Conservation (phyloP, 2,797 vertebrate species). For the Pteropus rufus region DNA sequence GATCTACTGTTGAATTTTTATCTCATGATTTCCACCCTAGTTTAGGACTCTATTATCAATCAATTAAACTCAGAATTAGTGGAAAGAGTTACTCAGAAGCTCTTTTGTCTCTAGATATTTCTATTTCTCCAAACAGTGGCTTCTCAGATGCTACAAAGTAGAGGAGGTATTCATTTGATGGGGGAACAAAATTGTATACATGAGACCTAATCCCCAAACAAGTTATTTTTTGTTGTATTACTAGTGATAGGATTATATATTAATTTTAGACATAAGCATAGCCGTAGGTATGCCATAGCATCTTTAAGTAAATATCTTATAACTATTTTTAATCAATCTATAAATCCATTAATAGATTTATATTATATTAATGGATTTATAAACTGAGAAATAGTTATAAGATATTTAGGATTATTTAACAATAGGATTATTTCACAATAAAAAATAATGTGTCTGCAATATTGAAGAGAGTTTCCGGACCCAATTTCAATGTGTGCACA, state of each 20-base stretch:
- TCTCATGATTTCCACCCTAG: neutral
- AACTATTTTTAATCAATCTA: neutral
- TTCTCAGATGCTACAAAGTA: neutral
- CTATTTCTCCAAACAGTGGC: neutral
- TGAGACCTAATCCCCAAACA: fast-evolving
- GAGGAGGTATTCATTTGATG: neutral
- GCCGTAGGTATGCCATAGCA: neutral
- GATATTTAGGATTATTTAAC: too few species aligned
- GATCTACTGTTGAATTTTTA: neutral
- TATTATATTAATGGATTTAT: too few species aligned
- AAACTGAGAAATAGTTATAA: too few species aligned
- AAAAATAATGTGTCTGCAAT: neutral
- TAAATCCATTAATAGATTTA: neutral
- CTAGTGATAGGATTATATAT: neutral
- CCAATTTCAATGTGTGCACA: neutral
- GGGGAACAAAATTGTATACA: neutral
- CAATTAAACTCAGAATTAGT: neutral
- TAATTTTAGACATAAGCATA: neutral
- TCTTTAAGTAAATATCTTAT: neutral
- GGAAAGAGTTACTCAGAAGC: neutral
- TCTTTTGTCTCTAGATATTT: neutral
- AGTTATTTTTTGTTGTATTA: neutral
- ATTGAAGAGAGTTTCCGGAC: neutral
- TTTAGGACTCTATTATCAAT: neutral
- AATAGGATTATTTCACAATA: neutral